Conservation (phyloP, 2,113 vertebrate genomes). For the Ailuropoda melanoleuca region DNA sequence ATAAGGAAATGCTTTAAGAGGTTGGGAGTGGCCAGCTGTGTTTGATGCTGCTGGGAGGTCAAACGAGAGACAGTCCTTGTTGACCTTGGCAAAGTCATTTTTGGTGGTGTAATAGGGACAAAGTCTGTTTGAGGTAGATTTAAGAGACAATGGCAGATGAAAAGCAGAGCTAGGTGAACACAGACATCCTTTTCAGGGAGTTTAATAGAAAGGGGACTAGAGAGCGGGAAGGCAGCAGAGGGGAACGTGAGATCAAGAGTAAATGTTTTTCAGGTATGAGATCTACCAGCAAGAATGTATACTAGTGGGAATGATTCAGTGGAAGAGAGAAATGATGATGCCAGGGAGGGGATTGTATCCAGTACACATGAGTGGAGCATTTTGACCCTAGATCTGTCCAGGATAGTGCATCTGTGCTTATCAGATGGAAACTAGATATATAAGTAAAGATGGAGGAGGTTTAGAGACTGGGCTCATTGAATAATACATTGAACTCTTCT, state of each 20-base stretch:
- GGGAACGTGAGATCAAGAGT: background rate
- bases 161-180: constrained; percentile 25
- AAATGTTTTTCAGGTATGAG: background rate
- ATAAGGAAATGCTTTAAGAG: constrained; percentile 49
- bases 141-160: constrained; percentile 27
- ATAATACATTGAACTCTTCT: background rate
- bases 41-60: background rate
- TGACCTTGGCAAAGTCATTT: constrained; percentile 36
- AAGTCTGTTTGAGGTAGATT: constrained; percentile 25
- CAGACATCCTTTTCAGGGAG: background rate
- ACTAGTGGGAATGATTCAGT: background rate
- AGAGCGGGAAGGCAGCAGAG: background rate
- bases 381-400: background rate
- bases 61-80: background rate
- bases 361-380: background rate
- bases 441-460: background rate
- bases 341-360: background rate
- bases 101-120: constrained; percentile 3
- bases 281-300: background rate
- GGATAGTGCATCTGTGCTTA: background rate
- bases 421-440: background rate
- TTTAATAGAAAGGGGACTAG: constrained; percentile 3
- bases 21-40: background rate
- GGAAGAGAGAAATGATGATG: background rate
- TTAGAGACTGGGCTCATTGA: background rate